Evolutionary conservation across 2,113 vertebrate species (phyloP), one percentile per base, ranked within the genome.

Genomic region (Pipa parva): DNA sequence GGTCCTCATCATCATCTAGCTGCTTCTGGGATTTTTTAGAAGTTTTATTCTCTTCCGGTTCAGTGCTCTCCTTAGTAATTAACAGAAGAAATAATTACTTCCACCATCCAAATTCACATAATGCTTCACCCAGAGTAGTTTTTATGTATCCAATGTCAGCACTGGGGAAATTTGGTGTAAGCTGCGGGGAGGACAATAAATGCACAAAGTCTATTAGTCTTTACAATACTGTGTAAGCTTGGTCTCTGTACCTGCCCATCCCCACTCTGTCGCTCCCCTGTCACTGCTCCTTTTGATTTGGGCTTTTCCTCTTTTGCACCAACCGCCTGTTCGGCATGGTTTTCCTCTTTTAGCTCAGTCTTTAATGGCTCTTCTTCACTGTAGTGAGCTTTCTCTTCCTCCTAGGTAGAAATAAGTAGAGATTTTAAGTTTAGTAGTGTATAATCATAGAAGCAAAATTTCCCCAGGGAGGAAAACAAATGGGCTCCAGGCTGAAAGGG

Each of bases 221-320:
- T n/a, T n/a, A n/a, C n/a, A n/a, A n/a, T n/a, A n/a, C n/a, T n/a
- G n/a, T n/a, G n/a, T n/a, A n/a, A n/a, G n/a, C n/a, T n/a, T n/a
- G n/a, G n/a, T n/a, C n/a, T n/a, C n/a, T 15, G 13, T 85, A 97
- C 97, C 93, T 99, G 95, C 54, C 97, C 97, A 0, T 99, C 97
- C 0, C 97, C 97, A 15, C 95, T 99, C 55, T 99, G 97, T 42
- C 97, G 83, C 79, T 99, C 95, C 54, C 97, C 97, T 0, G 93
- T 89, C 8, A 94, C 84, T 1, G 86, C 72, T 36, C 79, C 89
- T 73, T 93, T 96, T 49, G 89, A 73, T 18, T 94, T 91, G 0
- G 77, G 61, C 63, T 95, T 96, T 71, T 85, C 87, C 25, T 77
- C 84, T 72, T 82, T 88, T 59, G 49, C 82, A 1, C 78, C 77